These are phyloP conservation scores for Neoarius graeffei DNA, from an alignment of 2,113 vertebrate genomes.

Conservation along the genomic window DNA sequence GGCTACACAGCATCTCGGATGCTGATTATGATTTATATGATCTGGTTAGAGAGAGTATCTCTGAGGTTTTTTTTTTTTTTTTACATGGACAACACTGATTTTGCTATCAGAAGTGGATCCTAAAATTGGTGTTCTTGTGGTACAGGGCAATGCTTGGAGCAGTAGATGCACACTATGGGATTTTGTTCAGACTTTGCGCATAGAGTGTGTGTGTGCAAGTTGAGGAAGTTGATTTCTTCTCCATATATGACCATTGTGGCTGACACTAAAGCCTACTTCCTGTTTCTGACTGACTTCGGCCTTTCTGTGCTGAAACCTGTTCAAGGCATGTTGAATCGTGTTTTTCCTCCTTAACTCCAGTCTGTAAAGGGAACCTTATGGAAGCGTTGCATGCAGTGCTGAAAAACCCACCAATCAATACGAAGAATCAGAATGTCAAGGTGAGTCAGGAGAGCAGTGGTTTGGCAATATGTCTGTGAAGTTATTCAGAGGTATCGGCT, in stretches of 20 bases:
- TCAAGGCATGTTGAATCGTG: neutral
- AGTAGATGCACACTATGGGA: neutral
- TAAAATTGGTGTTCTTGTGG: no score
- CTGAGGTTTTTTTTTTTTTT: no score
- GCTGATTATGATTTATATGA: neutral
- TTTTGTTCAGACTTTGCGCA: no score
- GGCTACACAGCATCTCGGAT: neutral
- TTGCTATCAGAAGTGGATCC: no score
- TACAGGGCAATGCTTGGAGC: no score
- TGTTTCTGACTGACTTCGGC: conserved; percentile 25
- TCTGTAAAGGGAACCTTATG: conserved; percentile 88
- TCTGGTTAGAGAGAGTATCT: no score
- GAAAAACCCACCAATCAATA: conserved; percentile 97
- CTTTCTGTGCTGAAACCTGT: neutral
- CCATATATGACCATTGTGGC: conserved; percentile 53
- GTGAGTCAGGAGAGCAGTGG: conserved; percentile 64
- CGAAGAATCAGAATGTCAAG: conserved; percentile 96
- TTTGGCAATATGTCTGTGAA: neutral
- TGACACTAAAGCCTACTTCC: conserved; percentile 29
- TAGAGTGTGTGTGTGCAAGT: neutral
- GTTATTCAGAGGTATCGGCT: no score
- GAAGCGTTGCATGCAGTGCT: conserved; percentile 93
- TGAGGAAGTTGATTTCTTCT: conserved; percentile 53
- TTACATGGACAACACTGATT: no score
- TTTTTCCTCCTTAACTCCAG: conserved; percentile 74